phyloP scores from a whole-genome alignment of 2,888 invertebrate genomes.

The Xylophagus ater region DNA sequence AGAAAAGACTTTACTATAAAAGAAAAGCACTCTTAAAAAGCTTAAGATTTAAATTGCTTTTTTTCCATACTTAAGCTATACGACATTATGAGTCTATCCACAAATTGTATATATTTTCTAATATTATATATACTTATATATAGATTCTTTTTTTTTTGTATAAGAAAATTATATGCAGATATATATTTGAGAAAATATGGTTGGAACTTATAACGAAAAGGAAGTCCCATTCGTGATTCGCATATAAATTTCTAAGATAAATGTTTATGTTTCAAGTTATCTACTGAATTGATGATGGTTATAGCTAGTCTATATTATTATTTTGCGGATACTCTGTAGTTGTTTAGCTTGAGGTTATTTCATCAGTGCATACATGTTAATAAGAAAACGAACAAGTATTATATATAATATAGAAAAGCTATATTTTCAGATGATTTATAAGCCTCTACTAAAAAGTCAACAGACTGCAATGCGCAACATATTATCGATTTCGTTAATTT shows the following conservation, averaged over 20 bases:
- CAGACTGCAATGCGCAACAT: too few species aligned
- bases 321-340: background rate
- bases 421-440: too few species aligned
- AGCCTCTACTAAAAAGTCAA: too few species aligned
- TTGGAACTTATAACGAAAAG: slow-evolving; percentile 9
- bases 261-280: slow-evolving; percentile 12
- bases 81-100: slow-evolving; percentile 1
- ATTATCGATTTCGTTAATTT: too few species aligned
- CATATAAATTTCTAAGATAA: slow-evolving; percentile 16
- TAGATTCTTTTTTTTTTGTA: background rate
- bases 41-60: too few species aligned
- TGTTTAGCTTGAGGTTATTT: slow-evolving; percentile 9
- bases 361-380: too few species aligned
- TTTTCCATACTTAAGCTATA: too few species aligned
- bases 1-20: background rate
- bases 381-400: too few species aligned
- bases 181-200: background rate
- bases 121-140: slow-evolving; percentile 1
- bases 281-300: slow-evolving; percentile 6
- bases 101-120: slow-evolving; percentile 5
- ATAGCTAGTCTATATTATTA: too few species aligned
- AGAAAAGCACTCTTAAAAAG: background rate
- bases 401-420: too few species aligned
- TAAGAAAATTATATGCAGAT: slow-evolving; percentile 4
- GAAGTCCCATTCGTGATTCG: slow-evolving; percentile 13